These are phyloP conservation scores for Chaenogobius annularis DNA, from an alignment of 2,113 vertebrate species.

Conservation along the genomic window DNA sequence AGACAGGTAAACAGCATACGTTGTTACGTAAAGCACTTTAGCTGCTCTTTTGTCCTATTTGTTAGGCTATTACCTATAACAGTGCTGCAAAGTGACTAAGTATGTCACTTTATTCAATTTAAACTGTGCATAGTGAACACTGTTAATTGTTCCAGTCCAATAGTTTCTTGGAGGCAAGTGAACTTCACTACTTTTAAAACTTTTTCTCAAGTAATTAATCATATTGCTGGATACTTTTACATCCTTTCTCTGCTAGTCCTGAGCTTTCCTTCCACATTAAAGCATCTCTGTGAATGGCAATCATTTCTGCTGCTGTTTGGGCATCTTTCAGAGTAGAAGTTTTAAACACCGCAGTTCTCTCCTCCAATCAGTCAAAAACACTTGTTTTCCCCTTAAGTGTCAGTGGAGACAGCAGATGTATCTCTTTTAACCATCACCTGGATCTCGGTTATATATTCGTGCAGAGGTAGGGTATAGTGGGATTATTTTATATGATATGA, in stretches of 20 bases:
- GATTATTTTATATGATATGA: too few relatives aligned
- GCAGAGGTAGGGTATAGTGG: too few relatives aligned
- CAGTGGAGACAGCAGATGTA: background rate
- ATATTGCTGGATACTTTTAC: background rate
- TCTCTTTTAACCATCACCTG: background rate
- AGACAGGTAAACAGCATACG: background rate
- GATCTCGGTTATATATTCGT: background rate
- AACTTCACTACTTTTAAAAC: background rate
- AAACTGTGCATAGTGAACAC: too few relatives aligned
- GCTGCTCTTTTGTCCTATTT: background rate
- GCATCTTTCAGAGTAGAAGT: conserved; percentile 17
- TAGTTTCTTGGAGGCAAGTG: background rate
- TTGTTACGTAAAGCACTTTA: background rate
- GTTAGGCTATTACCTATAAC: background rate
- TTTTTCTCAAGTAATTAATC: background rate
- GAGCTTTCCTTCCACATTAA: conserved; percentile 22
- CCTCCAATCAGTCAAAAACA: conserved; percentile 17
- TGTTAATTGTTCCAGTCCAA: background rate
- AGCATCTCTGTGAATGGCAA: conserved; percentile 23
- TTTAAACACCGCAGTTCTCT: conserved; percentile 14
- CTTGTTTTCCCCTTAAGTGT: background rate
- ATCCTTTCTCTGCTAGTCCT: background rate
- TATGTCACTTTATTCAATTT: background rate
- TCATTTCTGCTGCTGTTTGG: conserved; percentile 21
- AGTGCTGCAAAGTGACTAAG: background rate